Conservation (phyloP, 2,113 vertebrate genomes). For the Hiodon tergisus region DNA sequence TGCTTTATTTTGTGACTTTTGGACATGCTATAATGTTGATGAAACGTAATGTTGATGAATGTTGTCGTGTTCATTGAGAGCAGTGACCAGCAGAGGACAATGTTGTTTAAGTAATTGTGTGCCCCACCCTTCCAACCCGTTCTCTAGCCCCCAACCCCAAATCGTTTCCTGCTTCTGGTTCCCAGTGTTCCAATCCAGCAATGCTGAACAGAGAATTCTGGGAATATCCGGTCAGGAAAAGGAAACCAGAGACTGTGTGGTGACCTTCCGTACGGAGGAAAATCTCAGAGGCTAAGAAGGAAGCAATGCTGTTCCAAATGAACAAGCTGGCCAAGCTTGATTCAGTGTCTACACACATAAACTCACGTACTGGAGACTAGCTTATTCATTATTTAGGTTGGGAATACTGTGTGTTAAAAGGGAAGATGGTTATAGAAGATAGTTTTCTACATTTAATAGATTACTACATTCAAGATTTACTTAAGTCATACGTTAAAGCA, state of each 20-base stretch:
- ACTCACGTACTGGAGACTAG: not conserved
- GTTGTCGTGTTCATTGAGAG: too few relatives aligned
- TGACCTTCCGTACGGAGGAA: slow-evolving; percentile 64
- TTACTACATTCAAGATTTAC: too few relatives aligned
- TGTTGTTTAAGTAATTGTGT: slow-evolving; percentile 2
- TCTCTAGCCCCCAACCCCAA: slow-evolving; percentile 27
- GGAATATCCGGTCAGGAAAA: slow-evolving; percentile 73
- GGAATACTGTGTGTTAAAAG: too few relatives aligned
- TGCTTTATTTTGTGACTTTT: too few relatives aligned
- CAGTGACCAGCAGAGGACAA: slow-evolving; percentile 30
- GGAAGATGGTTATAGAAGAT: too few relatives aligned
- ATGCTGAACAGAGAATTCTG: slow-evolving; percentile 65
- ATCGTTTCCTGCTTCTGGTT: slow-evolving; percentile 64
- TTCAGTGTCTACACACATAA: not conserved
- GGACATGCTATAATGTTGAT: too few relatives aligned
- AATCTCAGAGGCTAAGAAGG: slow-evolving; percentile 61
- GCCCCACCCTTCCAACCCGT: not conserved
- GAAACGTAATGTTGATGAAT: too few relatives aligned
- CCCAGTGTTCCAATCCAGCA: slow-evolving; percentile 59
- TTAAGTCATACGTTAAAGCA: too few relatives aligned
- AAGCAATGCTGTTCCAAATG: slow-evolving; percentile 9
- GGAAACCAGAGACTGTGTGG: slow-evolving; percentile 62
- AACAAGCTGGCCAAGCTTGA: not conserved
- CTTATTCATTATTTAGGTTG: too few relatives aligned
- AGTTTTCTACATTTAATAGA: too few relatives aligned